Evolutionary conservation across 2,113 vertebrate species (phyloP).

Genomic region (Alouatta palliata): DNA sequence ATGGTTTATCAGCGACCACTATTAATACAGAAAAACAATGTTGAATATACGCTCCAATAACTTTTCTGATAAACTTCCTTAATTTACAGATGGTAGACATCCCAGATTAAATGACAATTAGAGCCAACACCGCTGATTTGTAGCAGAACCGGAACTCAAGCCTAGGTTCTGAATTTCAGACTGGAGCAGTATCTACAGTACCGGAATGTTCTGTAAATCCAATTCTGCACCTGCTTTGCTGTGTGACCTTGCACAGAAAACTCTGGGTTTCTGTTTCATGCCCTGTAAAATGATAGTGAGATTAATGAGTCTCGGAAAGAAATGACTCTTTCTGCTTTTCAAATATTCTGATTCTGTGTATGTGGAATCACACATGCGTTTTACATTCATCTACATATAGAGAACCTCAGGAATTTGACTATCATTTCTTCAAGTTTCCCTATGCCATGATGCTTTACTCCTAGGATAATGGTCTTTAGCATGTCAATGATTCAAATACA

Average conservation of each 20-base stretch:
- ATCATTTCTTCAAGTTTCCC: slow-evolving; percentile 59
- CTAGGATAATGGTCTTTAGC: slow-evolving; percentile 69
- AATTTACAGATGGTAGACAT: not conserved
- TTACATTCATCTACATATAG: slow-evolving; percentile 52
- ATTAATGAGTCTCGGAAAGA: not conserved
- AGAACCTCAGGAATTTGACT: slow-evolving; percentile 10
- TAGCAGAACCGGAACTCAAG: not conserved
- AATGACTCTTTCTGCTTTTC: not conserved
- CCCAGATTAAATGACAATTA: not conserved
- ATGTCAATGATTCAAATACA: slow-evolving; percentile 77
- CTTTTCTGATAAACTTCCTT: not conserved
- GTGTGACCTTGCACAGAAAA: not conserved
- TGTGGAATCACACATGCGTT: slow-evolving; percentile 35
- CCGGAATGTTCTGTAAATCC: not conserved
- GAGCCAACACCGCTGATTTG: not conserved
- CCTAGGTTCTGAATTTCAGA: not conserved
- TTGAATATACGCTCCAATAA: not conserved
- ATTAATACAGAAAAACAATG: not conserved
- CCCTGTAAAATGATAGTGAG: not conserved
- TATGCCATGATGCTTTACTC: slow-evolving; percentile 42
- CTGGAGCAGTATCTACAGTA: not conserved
- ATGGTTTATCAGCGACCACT: not conserved
- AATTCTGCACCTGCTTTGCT: not conserved
- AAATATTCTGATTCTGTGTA: not conserved
- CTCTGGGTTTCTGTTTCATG: not conserved